Evolutionary conservation across 2,113 vertebrate species (phyloP).

Genomic region (Microtus pennsylvanicus): DNA sequence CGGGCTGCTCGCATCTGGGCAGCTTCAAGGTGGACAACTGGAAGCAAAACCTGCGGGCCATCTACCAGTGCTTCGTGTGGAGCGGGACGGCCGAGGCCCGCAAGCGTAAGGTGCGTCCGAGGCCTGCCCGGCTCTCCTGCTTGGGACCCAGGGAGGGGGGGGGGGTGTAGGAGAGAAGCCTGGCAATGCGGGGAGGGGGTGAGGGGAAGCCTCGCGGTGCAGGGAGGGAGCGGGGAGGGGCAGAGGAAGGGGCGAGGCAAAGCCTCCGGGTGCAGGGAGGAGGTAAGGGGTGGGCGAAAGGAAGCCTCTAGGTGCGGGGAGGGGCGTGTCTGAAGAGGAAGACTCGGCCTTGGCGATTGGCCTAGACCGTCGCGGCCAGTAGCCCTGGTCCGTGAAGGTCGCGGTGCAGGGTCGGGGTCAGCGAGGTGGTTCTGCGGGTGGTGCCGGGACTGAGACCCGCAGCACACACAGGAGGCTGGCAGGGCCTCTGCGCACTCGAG

Average conservation of each 20-base stretch:
- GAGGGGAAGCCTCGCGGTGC: background rate
- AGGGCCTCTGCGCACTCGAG: background rate
- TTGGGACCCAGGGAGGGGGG: background rate
- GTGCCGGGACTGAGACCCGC: background rate
- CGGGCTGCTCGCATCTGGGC: slow-evolving; percentile 96
- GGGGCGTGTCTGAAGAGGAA: background rate
- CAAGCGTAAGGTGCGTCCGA: slow-evolving; percentile 94
- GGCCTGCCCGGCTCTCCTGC: background rate
- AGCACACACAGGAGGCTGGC: background rate
- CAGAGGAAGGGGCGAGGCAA: background rate
- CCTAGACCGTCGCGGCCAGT: background rate
- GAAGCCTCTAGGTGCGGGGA: background rate
- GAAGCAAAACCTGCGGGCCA: slow-evolving; percentile 98
- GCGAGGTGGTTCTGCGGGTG: background rate
- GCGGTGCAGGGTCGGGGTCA: background rate
- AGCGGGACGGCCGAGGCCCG: slow-evolving; percentile 96
- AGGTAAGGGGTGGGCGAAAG: background rate
- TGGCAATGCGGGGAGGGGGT: background rate
- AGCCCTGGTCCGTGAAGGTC: background rate
- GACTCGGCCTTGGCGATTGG: background rate
- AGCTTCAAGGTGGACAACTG: slow-evolving; percentile 99
- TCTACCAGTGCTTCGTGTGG: slow-evolving; percentile 99
- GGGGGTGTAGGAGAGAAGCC: background rate
- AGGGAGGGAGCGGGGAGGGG: background rate
- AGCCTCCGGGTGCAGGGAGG: background rate